phyloP scores from a whole-genome alignment of 2,113 vertebrate genomes.

The Tringa solitaria region DNA sequence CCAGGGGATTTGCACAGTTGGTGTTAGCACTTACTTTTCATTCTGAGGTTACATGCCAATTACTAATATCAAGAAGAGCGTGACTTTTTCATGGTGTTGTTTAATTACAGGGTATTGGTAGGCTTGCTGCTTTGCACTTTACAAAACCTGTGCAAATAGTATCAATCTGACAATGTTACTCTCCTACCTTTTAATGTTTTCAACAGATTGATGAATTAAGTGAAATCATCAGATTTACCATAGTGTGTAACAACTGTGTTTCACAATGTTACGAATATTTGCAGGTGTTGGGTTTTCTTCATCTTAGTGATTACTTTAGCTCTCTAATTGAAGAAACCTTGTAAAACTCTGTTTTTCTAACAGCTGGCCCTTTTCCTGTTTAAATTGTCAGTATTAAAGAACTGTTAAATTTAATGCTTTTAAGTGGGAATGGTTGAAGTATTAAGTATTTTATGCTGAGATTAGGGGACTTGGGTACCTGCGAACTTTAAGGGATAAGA shows the following conservation, averaged over 20 bases:
- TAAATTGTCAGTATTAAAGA: background rate
- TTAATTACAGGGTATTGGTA: background rate
- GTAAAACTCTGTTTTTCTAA: background rate
- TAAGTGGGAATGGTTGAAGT: background rate
- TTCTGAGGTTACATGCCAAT: background rate
- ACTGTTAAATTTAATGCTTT: background rate
- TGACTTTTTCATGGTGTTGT: background rate
- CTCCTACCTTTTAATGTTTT: background rate
- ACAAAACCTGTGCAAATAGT: slow-evolving; percentile 25
- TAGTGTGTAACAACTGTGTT: background rate
- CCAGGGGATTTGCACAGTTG: background rate
- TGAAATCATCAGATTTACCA: background rate
- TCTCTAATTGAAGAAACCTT: background rate
- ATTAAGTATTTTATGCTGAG: background rate
- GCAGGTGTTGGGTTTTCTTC: background rate
- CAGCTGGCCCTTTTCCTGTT: background rate
- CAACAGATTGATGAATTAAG: background rate
- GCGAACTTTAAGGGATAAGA: background rate
- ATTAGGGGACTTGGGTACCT: background rate
- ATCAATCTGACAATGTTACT: slow-evolving; percentile 1
- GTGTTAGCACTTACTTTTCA: background rate
- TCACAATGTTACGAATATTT: background rate
- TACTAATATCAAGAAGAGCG: background rate
- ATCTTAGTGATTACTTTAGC: background rate
- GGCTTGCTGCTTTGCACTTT: background rate